Conservation (phyloP, 2,797 vertebrate species). For the Melanogrammus aeglefinus region DNA sequence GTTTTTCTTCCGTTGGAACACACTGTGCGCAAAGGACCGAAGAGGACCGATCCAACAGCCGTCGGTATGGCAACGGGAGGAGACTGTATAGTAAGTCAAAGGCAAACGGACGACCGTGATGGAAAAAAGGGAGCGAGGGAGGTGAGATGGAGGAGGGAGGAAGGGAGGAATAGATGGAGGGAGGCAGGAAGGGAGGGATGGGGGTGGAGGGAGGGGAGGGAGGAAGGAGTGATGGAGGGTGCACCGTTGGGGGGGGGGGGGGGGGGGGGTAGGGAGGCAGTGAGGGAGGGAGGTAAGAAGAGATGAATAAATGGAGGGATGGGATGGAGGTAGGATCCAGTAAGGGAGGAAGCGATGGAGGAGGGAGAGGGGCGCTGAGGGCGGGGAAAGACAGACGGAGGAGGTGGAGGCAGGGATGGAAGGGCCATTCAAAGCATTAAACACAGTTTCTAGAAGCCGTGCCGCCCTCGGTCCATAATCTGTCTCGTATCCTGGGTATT, state of each 20-base stretch:
- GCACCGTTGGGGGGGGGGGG: too few relatives aligned
- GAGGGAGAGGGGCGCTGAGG: neutral
- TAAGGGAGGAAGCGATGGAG: neutral
- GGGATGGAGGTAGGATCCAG: neutral
- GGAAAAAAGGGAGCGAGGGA: constrained; percentile 14
- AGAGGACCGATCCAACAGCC: constrained; percentile 34
- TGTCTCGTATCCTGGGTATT: neutral
- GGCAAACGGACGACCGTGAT: constrained; percentile 7
- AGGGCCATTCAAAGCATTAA: neutral
- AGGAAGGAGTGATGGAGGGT: too few relatives aligned
- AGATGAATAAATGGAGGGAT: neutral
- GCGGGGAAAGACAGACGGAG: neutral
- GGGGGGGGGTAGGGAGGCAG: too few relatives aligned
- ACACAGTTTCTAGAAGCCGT: neutral
- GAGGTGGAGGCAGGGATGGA: neutral
- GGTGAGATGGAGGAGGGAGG: constrained; percentile 13
- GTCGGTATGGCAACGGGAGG: neutral
- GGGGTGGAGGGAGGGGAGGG: neutral
- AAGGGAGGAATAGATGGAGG: constrained; percentile 1
- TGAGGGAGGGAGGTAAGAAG: too few relatives aligned
- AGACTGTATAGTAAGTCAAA: too few relatives aligned
- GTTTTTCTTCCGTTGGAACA: constrained; percentile 48
- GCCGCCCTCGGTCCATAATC: neutral
- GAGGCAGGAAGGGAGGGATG: neutral
- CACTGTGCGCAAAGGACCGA: constrained; percentile 51